A percentile compares a stretch with the other conserved stretches of the same genome.
phyloP scores from a whole-genome alignment of 2,888 invertebrate species.

The Drosophila quinaria region DNA sequence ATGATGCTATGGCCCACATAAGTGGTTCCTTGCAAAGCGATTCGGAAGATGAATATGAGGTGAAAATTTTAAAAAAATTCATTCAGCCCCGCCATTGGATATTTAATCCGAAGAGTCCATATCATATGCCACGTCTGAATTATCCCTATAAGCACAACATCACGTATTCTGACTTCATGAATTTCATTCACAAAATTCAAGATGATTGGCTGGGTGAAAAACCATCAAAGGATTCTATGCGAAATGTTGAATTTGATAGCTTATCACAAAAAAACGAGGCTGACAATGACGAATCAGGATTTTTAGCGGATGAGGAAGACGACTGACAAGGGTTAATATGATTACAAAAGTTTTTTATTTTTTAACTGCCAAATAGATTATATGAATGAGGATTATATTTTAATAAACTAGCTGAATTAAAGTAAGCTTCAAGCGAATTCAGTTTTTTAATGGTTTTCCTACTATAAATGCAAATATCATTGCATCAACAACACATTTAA shows the following conservation, averaged over 20 bases:
- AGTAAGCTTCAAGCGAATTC: too few species aligned
- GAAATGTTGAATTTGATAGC: background rate
- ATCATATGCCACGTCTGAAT: constrained; percentile 10
- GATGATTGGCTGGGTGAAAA: constrained; percentile 12
- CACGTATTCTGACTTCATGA: constrained; percentile 11
- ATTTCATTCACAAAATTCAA: constrained; percentile 22
- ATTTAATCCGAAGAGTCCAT: constrained; percentile 36
- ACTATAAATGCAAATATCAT: background rate
- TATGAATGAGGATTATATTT: background rate
- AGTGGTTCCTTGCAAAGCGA: constrained; percentile 13
- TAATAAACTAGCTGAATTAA: background rate
- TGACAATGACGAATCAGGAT: background rate
- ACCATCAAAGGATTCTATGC: background rate
- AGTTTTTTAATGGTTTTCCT: too few species aligned
- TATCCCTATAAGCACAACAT: constrained; percentile 38
- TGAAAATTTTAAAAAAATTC: background rate
- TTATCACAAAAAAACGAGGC: background rate
- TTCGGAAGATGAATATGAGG: background rate
- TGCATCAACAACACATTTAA: background rate
- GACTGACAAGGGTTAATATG: background rate
- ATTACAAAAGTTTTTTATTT: background rate
- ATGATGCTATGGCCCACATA: constrained; percentile 31
- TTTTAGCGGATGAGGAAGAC: background rate
- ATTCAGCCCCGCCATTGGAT: constrained; percentile 37
- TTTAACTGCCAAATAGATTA: background rate